Percentiles rank a stretch among this genome's conserved stretches.
phyloP scores from a whole-genome alignment of 1,140 invertebrate genomes.

The Ctenoplectra terminalis region DNA sequence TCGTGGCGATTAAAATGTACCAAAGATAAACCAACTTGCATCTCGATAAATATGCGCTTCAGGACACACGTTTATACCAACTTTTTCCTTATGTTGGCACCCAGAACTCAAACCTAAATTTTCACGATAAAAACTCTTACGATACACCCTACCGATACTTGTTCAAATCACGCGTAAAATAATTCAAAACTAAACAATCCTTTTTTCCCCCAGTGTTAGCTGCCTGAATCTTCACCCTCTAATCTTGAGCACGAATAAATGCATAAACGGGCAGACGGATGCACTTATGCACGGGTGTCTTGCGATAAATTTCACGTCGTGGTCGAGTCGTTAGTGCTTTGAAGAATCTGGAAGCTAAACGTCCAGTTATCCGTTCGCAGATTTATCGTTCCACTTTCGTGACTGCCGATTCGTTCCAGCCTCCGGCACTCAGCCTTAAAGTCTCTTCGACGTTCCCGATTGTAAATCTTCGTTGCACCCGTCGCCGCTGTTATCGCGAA shows the following conservation, averaged over 20 bases:
- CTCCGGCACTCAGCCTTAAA: slow-evolving; percentile 30
- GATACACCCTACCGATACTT: too few relatives aligned
- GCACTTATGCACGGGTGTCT: background rate
- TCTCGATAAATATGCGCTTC: too few relatives aligned
- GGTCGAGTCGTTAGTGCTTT: slow-evolving; percentile 42
- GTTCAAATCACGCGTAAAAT: too few relatives aligned
- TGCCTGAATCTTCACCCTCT: background rate
- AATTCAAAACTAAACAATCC: too few relatives aligned
- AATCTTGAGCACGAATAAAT: background rate
- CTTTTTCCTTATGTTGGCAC: too few relatives aligned
- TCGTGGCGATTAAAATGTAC: too few relatives aligned
- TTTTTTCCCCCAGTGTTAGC: background rate
- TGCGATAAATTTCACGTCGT: slow-evolving; percentile 44
- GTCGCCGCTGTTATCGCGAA: slow-evolving; percentile 38
- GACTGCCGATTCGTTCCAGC: slow-evolving; percentile 50
- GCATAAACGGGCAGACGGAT: background rate
- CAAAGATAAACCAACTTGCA: too few relatives aligned
- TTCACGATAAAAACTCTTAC: too few relatives aligned
- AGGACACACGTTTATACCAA: too few relatives aligned
- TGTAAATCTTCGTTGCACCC: slow-evolving; percentile 52
- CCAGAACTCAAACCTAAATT: too few relatives aligned
- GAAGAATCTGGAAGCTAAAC: slow-evolving; percentile 64
- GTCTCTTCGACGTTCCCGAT: slow-evolving; percentile 41
- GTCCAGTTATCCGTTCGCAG: slow-evolving; percentile 59
- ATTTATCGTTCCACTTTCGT: slow-evolving; percentile 66